Conservation (phyloP, 1,140 invertebrate genomes). For the Triops longicaudatus region DNA sequence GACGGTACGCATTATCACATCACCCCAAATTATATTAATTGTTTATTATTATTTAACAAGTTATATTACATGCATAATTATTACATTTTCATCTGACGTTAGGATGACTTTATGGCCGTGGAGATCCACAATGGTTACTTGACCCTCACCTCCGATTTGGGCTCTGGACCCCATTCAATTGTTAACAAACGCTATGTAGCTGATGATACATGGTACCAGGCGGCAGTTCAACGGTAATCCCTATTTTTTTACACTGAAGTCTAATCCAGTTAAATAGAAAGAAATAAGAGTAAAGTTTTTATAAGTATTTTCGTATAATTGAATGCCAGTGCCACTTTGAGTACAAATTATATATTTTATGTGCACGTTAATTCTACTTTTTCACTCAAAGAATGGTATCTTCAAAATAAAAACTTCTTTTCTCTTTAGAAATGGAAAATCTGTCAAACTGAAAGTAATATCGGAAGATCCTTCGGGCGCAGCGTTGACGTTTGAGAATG, state of each 20-base stretch:
- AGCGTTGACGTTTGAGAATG: slow-evolving; percentile 46
- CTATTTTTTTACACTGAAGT: neutral
- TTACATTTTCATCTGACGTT: slow-evolving; percentile 32
- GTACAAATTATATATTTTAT: too few species aligned
- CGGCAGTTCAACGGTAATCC: slow-evolving; percentile 68
- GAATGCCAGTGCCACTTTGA: too few species aligned
- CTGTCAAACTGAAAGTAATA: slow-evolving; percentile 67
- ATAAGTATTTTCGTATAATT: too few species aligned
- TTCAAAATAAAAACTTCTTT: slow-evolving; percentile 27
- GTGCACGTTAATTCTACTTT: too few species aligned
- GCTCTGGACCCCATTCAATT: slow-evolving; percentile 67
- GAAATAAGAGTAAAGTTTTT: neutral
- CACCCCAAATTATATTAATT: neutral
- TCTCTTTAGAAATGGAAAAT: slow-evolving; percentile 62
- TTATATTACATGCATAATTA: neutral
- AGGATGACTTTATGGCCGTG: slow-evolving; percentile 90
- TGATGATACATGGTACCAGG: slow-evolving; percentile 82
- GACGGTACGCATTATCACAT: slow-evolving; percentile 43
- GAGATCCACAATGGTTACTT: slow-evolving; percentile 80
- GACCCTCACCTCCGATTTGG: slow-evolving; percentile 76
- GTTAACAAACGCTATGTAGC: slow-evolving; percentile 65
- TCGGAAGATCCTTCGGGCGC: slow-evolving; percentile 58
- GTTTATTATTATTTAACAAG: too few species aligned
- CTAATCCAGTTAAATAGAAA: slow-evolving; percentile 3
- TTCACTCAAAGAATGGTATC: too few species aligned